Percentiles rank a stretch among this genome's conserved stretches.
These are phyloP conservation scores for Nothocercus julius DNA, from an alignment of 2,113 vertebrate genomes.

Conservation along the genomic window DNA sequence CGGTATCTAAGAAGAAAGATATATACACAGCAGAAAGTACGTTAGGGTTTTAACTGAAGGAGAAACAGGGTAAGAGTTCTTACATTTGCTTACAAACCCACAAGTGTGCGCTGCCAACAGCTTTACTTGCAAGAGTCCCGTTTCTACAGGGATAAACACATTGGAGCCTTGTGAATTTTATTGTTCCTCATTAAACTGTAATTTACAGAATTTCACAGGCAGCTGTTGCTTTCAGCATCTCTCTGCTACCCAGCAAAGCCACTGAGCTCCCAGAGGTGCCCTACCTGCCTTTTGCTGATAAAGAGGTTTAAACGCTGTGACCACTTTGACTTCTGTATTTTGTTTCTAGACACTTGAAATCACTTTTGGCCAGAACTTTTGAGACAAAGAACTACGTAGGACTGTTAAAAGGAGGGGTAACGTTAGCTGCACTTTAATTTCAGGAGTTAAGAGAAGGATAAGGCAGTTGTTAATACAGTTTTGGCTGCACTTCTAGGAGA, in stretches of 20 bases:
- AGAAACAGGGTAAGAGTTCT: background rate
- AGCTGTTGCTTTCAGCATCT: background rate
- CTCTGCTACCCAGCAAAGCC: background rate
- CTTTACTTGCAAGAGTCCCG: background rate
- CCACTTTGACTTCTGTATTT: background rate
- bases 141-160: background rate
- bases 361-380: background rate
- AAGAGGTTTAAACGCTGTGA: background rate
- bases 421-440: background rate
- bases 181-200: accelerated
- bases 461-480: background rate
- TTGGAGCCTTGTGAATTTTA: background rate
- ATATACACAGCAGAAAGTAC: background rate
- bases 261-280: too few relatives aligned
- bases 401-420: background rate
- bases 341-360: background rate
- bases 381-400: background rate
- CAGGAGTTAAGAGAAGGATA: background rate
- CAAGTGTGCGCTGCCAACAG: accelerated
- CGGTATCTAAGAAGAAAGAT: constrained; percentile 82
- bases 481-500: background rate
- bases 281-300: background rate
- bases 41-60: background rate
- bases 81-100: background rate
- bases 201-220: background rate